Conservation (phyloP, 2,113 vertebrate genomes). For the Bufo gargarizans region DNA sequence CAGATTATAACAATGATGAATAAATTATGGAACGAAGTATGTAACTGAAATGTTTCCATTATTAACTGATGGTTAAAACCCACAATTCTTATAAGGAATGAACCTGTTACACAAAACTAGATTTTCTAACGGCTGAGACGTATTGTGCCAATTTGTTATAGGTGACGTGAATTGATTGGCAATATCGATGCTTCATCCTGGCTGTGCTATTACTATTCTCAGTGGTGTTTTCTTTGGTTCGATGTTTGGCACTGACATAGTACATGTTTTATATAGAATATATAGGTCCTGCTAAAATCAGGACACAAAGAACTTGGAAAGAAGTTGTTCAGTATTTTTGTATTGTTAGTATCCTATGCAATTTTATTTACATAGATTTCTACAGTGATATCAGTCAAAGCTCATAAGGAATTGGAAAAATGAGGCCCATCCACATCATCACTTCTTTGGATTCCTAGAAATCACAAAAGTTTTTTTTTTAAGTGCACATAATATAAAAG, state of each 20-base stretch:
- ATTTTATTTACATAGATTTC: background rate
- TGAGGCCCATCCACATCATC: background rate
- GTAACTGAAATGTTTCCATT: too few relatives aligned
- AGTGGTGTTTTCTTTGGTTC: background rate
- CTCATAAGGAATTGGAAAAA: background rate
- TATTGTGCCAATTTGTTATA: slow-evolving; percentile 34
- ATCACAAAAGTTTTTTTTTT: too few relatives aligned
- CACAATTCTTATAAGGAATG: background rate
- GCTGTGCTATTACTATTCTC: background rate
- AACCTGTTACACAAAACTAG: background rate
- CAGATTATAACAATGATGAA: too few relatives aligned
- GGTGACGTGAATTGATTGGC: background rate
- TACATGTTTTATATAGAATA: background rate
- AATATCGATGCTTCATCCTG: slow-evolving; percentile 24
- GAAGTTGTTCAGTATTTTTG: background rate
- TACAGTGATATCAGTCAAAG: background rate
- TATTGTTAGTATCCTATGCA: background rate
- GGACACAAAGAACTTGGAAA: background rate
- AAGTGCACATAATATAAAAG: too few relatives aligned
- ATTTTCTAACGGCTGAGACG: slow-evolving; percentile 15
- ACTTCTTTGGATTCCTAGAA: background rate
- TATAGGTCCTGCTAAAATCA: background rate
- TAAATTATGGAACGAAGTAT: too few relatives aligned
- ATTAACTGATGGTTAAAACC: background rate
- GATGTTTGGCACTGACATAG: background rate